Evolutionary conservation across 2,797 vertebrate genomes (phyloP).

Genomic region (Falco rusticolus): DNA sequence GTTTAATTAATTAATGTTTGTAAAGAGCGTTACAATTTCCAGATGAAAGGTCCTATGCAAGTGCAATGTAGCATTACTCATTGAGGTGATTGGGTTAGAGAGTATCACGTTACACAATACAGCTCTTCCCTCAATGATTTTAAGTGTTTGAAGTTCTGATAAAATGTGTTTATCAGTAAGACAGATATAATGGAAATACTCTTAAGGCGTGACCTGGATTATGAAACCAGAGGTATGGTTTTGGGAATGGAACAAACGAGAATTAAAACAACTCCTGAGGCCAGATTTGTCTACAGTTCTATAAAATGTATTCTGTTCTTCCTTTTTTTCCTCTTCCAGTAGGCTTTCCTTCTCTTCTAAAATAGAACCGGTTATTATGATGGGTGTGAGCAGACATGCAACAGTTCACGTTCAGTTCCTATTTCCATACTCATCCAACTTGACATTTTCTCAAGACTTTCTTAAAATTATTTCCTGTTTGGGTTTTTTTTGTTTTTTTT

Average conservation of each 20-base stretch:
- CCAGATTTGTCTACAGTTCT: slow-evolving; percentile 67
- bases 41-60: slow-evolving; percentile 73
- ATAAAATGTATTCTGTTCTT: slow-evolving; percentile 63
- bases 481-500: background rate
- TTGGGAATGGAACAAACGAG: slow-evolving; percentile 73
- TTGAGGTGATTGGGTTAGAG: slow-evolving; percentile 67
- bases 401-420: slow-evolving; percentile 67
- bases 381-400: slow-evolving; percentile 58
- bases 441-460: slow-evolving; percentile 63
- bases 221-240: slow-evolving; percentile 71
- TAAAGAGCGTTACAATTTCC: slow-evolving; percentile 70
- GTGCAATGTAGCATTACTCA: slow-evolving; percentile 71
- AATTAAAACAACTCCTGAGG: slow-evolving; percentile 74
- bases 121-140: slow-evolving; percentile 72
- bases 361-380: slow-evolving; percentile 66
- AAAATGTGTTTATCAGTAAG: slow-evolving; percentile 71
- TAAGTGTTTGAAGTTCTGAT: slow-evolving; percentile 73
- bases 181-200: slow-evolving; percentile 71
- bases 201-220: slow-evolving; percentile 72
- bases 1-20: slow-evolving; percentile 76
- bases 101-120: slow-evolving; percentile 76
- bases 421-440: slow-evolving; percentile 59
- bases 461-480: slow-evolving; percentile 17
- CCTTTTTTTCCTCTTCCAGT: slow-evolving; percentile 61
- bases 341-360: slow-evolving; percentile 66